Conservation (phyloP, 2,113 vertebrate species). For the Galemys pyrenaicus region DNA sequence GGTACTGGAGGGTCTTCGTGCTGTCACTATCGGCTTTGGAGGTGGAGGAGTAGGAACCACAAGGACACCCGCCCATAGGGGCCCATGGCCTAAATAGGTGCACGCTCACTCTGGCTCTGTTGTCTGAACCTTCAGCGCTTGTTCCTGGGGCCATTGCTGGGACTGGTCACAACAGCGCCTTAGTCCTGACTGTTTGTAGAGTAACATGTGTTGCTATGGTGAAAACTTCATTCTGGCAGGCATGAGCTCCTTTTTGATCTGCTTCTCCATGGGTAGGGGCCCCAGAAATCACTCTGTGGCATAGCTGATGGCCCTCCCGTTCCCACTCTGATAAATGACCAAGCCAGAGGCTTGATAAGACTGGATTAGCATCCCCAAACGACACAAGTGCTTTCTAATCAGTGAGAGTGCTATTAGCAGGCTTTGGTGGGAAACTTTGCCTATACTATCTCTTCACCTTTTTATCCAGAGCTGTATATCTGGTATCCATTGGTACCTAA, state of each 20-base stretch:
- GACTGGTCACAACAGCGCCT: slow-evolving; percentile 60
- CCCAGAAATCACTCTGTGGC: slow-evolving; percentile 69
- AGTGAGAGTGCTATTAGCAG: slow-evolving; percentile 48
- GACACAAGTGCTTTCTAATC: slow-evolving; percentile 70
- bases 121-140: not conserved
- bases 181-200: slow-evolving; percentile 72
- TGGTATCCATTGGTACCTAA: slow-evolving; percentile 73
- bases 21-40: not conserved
- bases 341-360: slow-evolving; percentile 69
- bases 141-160: slow-evolving; percentile 30
- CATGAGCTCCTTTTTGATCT: slow-evolving; percentile 71
- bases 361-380: slow-evolving; percentile 55
- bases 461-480: slow-evolving; percentile 49
- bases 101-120: not conserved
- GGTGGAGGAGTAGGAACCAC: not conserved
- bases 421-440: slow-evolving; percentile 64
- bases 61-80: not conserved
- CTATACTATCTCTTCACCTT: slow-evolving; percentile 60
- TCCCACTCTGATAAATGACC: slow-evolving; percentile 70
- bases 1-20: not conserved
- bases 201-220: slow-evolving; percentile 79
- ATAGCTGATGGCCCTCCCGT: slow-evolving; percentile 45
- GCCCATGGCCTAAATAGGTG: not conserved
- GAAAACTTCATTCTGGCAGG: slow-evolving; percentile 74
- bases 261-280: slow-evolving; percentile 58